These are phyloP conservation scores for Stercorarius parasiticus DNA, from an alignment of 2,113 vertebrate species.

Conservation along the genomic window DNA sequence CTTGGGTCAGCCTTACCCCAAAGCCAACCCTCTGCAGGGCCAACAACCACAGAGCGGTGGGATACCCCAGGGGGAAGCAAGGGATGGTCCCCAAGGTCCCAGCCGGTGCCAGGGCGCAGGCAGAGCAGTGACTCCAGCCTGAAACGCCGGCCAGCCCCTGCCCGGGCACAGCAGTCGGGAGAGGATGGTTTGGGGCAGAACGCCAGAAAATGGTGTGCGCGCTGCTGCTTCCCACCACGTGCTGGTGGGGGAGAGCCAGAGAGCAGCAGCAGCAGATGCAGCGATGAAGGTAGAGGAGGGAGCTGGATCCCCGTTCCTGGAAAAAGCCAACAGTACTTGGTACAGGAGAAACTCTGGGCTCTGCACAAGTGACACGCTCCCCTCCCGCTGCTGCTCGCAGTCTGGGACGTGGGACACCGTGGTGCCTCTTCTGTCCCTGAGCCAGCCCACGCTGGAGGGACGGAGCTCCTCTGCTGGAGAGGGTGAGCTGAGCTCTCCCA, in stretches of 20 bases:
- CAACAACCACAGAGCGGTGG: rapidly evolving
- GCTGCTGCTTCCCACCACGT: neutral
- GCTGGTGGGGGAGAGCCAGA: neutral
- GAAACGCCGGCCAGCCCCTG: neutral
- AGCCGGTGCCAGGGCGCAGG: neutral
- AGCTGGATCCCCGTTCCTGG: neutral
- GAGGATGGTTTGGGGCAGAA: neutral
- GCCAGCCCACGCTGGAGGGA: neutral
- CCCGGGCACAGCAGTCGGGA: rapidly evolving
- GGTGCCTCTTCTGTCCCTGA: neutral
- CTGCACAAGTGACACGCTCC: neutral
- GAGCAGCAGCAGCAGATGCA: neutral
- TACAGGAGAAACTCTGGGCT: neutral
- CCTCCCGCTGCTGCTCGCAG: neutral
- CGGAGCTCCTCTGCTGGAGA: neutral
- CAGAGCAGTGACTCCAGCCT: neutral
- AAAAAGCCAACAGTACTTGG: neutral
- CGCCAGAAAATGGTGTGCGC: rapidly evolving
- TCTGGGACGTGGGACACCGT: rapidly evolving
- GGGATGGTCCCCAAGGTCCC: neutral
- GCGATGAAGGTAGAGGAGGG: neutral
- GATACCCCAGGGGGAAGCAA: rapidly evolving
- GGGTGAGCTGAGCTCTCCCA: neutral
- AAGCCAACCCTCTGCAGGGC: neutral
- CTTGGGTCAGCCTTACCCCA: neutral